A percentile compares a stretch with the other conserved stretches of the same genome.
These are phyloP conservation scores for Cheirogaleus major DNA, from an alignment of 2,797 vertebrate species.

Conservation along the genomic window DNA sequence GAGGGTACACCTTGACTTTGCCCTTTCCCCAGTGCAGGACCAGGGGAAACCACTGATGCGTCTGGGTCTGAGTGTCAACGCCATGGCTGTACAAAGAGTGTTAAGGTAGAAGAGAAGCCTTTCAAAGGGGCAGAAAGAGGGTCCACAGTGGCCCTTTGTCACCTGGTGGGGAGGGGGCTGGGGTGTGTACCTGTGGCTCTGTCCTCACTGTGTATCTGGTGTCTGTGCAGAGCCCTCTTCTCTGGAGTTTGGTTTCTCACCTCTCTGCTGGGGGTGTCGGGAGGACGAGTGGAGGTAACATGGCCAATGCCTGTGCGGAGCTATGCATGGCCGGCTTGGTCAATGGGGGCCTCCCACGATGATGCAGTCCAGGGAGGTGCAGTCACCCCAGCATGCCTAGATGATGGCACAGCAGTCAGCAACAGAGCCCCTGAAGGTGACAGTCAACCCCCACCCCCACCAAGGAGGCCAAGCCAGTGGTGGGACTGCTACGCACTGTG, in stretches of 20 bases:
- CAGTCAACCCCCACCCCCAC: not conserved
- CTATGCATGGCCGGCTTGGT: fast-evolving
- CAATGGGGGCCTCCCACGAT: too few species aligned
- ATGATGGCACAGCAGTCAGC: not conserved
- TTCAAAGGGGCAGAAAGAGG: too few species aligned
- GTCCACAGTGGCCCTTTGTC: not conserved
- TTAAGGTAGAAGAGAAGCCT: not conserved
- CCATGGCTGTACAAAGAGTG: not conserved
- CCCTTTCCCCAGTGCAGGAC: not conserved
- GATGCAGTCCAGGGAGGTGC: not conserved
- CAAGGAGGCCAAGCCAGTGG: not conserved
- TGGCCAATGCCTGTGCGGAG: not conserved
- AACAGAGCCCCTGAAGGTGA: not conserved
- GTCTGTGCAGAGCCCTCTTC: not conserved
- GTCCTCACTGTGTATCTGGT: fast-evolving
- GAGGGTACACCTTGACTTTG: not conserved
- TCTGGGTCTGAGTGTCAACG: not conserved
- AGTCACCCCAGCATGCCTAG: fast-evolving
- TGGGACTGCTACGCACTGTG: fast-evolving
- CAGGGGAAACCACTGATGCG: not conserved
- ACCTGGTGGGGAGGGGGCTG: too few species aligned
- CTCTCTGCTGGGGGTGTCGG: not conserved
- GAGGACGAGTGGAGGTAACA: not conserved
- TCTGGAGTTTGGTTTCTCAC: not conserved
- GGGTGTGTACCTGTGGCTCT: too few species aligned